Evolutionary conservation across 2,113 vertebrate genomes (phyloP), one percentile per base, ranked within the genome.

Genomic region (Gopherus evgoodei): DNA sequence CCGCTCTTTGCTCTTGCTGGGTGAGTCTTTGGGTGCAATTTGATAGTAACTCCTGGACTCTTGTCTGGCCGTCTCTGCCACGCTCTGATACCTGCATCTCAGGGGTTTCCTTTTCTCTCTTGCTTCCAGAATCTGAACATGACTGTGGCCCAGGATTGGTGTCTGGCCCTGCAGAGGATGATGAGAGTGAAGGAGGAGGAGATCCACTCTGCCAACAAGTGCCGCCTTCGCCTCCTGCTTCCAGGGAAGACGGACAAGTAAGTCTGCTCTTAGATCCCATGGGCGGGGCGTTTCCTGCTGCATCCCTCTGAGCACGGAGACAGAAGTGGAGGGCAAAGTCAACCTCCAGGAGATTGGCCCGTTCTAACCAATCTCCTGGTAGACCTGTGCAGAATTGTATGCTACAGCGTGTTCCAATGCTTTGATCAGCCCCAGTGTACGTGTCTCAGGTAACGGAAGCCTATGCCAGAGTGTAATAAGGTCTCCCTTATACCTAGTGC

Each of bases 201-300:
- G 96, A 99, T 99, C 97, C 99, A 99, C 95, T 99, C 99, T 0
- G 99, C 99, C 91, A 99, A 99, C 98, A 99, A 99, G 95, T 99
- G 99, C 95, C 99, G 99, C 56, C 98, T 99, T 69, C 98, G 99
- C 44, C 99, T 99, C 81, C 98, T 99, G 97, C 98, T 99, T 11
- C 99, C 99, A 0, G 99, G 99, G 22, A 99, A 99, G 75, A 99
- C 99, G 0, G 99, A 99, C 98, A 99, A 99, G 99, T 99, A 98
- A 98, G 99, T 97, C 1, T 13, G 56, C 1, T 78, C 42, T 50
- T 22, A 6, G 10, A 4, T 2, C 3, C 3, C 5, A 11, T 69
- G 50, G 49, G 17, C 8, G 3, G 56, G 53, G 13, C 4, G 3
- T 44, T 50, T 19, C 25, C 21, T 62, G 50, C 29, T 53, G 47